Evolutionary conservation across 2,113 vertebrate species (phyloP).

Genomic region (Falco punctatus): DNA sequence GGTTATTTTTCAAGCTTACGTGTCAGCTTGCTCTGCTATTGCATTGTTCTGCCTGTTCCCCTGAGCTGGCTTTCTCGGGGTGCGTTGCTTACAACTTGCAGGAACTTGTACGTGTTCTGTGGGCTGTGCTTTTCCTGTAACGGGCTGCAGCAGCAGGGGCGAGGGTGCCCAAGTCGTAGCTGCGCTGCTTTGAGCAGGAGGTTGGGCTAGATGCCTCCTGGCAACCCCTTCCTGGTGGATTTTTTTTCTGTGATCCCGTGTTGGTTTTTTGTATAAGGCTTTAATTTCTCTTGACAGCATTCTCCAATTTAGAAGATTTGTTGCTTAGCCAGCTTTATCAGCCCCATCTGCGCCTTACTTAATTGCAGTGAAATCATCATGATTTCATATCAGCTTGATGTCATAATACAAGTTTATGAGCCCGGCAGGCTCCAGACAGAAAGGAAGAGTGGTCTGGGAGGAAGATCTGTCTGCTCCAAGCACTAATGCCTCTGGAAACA

Average conservation of each 20-base stretch:
- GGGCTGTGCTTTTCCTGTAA: neutral
- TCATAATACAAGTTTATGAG: neutral
- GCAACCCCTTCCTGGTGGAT: neutral
- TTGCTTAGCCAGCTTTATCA: neutral
- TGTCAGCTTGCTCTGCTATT: neutral
- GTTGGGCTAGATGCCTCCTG: neutral
- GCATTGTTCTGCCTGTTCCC: neutral
- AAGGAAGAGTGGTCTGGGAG: neutral
- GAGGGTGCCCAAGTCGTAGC: neutral
- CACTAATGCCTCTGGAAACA: neutral
- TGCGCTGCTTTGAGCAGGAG: neutral
- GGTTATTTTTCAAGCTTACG: neutral
- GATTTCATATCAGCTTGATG: constrained; percentile 38
- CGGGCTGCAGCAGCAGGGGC: neutral
- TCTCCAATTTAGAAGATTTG: constrained; percentile 15
- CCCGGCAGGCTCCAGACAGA: neutral
- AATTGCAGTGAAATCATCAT: constrained; percentile 17
- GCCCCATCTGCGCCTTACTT: constrained; percentile 18
- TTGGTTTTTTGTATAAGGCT: neutral
- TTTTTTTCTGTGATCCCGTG: neutral
- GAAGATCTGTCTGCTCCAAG: neutral
- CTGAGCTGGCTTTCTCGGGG: neutral
- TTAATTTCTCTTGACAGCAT: constrained; percentile 11
- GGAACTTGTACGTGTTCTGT: neutral
- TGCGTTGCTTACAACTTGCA: neutral